These are phyloP conservation scores for Eilema caniola DNA, from an alignment of 2,888 invertebrate species.

Conservation along the genomic window DNA sequence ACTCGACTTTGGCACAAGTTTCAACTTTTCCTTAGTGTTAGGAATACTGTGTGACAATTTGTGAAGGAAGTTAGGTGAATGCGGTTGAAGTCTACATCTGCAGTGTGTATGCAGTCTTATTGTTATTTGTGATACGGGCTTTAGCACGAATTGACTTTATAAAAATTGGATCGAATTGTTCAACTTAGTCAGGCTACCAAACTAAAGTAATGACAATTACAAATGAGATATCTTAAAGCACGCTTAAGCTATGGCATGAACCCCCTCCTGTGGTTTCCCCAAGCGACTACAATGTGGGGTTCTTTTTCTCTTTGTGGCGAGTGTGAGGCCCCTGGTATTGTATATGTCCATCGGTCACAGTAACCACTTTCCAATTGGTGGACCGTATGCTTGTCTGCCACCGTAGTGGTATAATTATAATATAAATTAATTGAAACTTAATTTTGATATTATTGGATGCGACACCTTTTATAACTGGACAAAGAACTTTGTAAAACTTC, in stretches of 20 bases:
- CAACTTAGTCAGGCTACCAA: neutral
- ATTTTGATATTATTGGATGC: neutral
- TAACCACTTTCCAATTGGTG: too few species aligned
- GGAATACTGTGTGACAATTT: conserved; percentile 58
- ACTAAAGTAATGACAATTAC: neutral
- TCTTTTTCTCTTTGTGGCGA: too few species aligned
- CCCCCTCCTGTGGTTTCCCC: too few species aligned
- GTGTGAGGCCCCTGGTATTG: too few species aligned
- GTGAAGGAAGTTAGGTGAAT: conserved; percentile 56
- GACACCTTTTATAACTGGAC: neutral
- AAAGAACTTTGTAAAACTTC: neutral
- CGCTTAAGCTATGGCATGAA: too few species aligned
- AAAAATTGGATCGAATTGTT: neutral
- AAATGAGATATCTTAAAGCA: too few species aligned
- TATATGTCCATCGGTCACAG: too few species aligned
- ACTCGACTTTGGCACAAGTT: conserved; percentile 62
- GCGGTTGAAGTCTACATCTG: conserved; percentile 54
- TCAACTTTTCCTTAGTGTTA: conserved; percentile 52
- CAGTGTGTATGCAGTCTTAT: conserved; percentile 17
- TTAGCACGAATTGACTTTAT: neutral
- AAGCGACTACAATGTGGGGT: too few species aligned
- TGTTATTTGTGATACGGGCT: conserved; percentile 9
- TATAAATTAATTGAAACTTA: neutral
- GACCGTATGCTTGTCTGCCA: too few species aligned
- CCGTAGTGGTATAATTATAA: too few species aligned